Conservation (phyloP, 2,113 vertebrate species). For the Emydocephalus ijimae region DNA sequence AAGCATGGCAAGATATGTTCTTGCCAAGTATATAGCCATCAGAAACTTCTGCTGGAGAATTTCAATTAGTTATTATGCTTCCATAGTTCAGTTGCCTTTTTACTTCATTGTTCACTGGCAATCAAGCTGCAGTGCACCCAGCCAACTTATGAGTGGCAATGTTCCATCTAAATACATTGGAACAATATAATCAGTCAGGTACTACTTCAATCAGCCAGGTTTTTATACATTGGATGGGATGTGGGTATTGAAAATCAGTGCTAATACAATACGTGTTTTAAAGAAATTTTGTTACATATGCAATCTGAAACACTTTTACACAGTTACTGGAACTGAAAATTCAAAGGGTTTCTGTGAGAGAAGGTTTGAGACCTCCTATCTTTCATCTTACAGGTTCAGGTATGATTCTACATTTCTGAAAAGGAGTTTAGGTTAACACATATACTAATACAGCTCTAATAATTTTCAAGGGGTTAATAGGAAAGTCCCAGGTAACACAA, state of each 20-base stretch:
- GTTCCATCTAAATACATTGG: neutral
- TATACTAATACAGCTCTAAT: neutral
- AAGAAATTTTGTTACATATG: neutral
- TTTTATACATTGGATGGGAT: neutral
- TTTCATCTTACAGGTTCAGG: neutral
- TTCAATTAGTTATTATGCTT: neutral
- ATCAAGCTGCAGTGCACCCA: neutral
- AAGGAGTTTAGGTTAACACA: neutral
- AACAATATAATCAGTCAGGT: neutral
- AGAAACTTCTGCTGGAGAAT: neutral
- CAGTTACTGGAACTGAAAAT: neutral
- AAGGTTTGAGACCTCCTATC: neutral
- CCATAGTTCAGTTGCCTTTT: neutral
- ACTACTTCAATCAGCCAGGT: neutral
- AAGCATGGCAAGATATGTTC: neutral
- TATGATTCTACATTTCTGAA: neutral
- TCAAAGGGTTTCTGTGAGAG: neutral
- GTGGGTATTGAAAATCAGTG: neutral
- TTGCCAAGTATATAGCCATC: neutral
- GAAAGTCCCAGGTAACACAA: neutral
- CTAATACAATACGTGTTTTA: neutral
- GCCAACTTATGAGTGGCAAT: neutral
- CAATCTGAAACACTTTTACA: neutral
- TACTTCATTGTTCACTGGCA: neutral
- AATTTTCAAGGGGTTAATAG: neutral